Base-by-base conservation (phyloP, 2,797 vertebrate species). In the Tangara arthus region DNA sequence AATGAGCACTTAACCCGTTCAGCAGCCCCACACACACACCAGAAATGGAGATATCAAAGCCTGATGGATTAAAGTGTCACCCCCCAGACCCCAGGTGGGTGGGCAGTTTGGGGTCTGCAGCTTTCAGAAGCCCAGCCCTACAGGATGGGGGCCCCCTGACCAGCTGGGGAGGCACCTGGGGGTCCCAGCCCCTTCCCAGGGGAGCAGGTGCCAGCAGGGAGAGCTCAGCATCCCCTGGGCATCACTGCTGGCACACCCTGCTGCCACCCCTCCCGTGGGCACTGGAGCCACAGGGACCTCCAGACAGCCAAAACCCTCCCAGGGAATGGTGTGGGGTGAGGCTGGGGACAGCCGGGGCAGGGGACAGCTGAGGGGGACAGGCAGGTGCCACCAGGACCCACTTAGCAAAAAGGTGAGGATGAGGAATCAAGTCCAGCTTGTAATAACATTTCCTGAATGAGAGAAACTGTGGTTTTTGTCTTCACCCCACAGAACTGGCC, bases 211-310 rank as follows among this genome's bases (percentile, higher is more conserved):
- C 26, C 3, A 8, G 52, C 49, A 39, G 23, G 42, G 59, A 52
- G 15, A 70, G 22, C 42, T 8, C 61, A 50, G 8, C 24, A 19
- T 37, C 13, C 11, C 57, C 2, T 2, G 57, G 82, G 32, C 44
- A 78, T 15, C 65, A n/a, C 47, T 1, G 1, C 44, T 14, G 32
- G 47, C 39, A 2, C 50, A 56, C 49, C 32, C 60, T 24, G 22
- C 32, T 42, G 61, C 49, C 42, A 57, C 5, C 4, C 16, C 46
- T 39, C 15, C 72, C 0, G 0, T 2, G 15, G 56, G 68, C 34
- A 24, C 26, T 6, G 30, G 9, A 0, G 8, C 50, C 23, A 23
- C 1, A 59, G 70, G 0, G 0, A 57, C 21, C 63, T 39, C 19
- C 1, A 5, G 53, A 47, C 34, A 35, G 75, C 44, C 2, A 18